These are phyloP conservation scores for Promerops cafer DNA, from an alignment of 2,113 vertebrate genomes.

Conservation along the genomic window DNA sequence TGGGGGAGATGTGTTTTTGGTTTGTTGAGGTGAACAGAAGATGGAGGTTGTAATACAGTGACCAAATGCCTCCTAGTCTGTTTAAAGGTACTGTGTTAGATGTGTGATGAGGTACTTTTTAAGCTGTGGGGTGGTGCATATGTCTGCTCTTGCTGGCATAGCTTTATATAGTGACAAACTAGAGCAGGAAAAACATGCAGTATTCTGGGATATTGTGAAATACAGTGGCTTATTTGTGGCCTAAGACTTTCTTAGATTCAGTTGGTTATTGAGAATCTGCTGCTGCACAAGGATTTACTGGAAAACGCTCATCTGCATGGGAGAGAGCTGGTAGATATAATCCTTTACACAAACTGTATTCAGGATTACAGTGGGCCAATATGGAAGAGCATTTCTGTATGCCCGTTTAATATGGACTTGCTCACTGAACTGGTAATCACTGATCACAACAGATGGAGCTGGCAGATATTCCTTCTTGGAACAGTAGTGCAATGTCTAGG, in stretches of 20 bases:
- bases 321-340: background rate
- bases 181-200: background rate
- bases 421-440: background rate
- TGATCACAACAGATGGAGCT: background rate
- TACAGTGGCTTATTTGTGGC: background rate
- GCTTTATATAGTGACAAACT: background rate
- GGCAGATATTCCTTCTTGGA: background rate
- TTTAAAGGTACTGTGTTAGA: background rate
- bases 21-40: background rate
- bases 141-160: background rate
- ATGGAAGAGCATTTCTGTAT: background rate
- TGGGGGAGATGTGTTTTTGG: background rate
- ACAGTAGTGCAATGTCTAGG: background rate
- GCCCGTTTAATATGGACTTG: background rate
- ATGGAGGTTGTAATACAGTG: background rate
- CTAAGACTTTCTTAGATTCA: background rate
- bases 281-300: background rate
- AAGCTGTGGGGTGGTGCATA: background rate
- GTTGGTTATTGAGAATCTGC: background rate
- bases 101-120: background rate
- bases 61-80: background rate
- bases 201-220: background rate
- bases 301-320: background rate
- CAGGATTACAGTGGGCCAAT: background rate
- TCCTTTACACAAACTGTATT: background rate